Percentiles rank a stretch among this genome's conserved stretches.
phyloP scores from a whole-genome alignment of 2,888 invertebrate species.

The Pilophorus perplexus region DNA sequence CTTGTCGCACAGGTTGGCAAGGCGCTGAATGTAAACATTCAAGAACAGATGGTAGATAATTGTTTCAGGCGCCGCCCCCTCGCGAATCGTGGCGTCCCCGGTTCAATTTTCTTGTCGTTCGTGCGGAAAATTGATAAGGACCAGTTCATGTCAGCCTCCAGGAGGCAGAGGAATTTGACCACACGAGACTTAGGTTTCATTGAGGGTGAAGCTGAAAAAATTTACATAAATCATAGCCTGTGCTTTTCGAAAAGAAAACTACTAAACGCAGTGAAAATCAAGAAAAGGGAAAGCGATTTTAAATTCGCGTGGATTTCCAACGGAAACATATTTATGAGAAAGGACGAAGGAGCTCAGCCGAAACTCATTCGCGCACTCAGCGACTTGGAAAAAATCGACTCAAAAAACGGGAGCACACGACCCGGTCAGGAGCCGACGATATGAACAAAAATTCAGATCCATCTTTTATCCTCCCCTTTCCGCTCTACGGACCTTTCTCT shows the following conservation, averaged over 20 bases:
- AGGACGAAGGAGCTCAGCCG: conserved; percentile 6
- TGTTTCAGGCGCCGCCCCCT: neutral
- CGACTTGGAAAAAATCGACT: neutral
- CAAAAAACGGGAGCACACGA: neutral
- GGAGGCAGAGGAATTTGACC: neutral
- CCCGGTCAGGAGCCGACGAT: neutral
- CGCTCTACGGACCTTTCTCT: no score
- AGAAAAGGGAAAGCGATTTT: conserved; percentile 9
- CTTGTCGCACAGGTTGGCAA: neutral
- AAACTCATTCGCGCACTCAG: neutral
- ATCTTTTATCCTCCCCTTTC: no score
- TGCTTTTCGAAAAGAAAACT: neutral
- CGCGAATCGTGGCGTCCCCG: neutral
- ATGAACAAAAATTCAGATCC: no score
- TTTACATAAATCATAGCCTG: conserved; percentile 8
- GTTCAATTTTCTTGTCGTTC: neutral
- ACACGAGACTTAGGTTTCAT: neutral
- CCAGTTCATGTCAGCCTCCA: neutral
- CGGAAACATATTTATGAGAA: conserved; percentile 22
- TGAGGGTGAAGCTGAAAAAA: neutral
- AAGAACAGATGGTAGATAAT: neutral
- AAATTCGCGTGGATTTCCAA: conserved; percentile 13
- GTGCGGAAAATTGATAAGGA: neutral
- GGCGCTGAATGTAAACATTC: neutral
- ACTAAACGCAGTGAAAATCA: neutral